Evolutionary conservation across 2,113 vertebrate genomes (phyloP).

Genomic region (Colossoma macropomum): DNA sequence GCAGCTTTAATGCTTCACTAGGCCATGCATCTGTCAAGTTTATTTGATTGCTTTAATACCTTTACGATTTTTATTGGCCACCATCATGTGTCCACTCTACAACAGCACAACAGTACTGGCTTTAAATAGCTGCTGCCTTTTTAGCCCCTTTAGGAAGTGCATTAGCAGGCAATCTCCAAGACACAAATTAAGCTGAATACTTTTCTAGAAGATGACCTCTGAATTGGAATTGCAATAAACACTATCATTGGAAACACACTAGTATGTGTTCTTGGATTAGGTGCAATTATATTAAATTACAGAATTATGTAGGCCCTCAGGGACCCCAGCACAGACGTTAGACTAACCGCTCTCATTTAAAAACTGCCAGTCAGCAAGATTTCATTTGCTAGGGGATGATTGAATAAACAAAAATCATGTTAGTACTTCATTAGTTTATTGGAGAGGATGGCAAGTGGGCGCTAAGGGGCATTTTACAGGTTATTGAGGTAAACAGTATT

Average conservation of each 20-base stretch:
- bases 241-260: background rate
- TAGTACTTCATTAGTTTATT: background rate
- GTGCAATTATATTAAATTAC: constrained; percentile 3
- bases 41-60: background rate
- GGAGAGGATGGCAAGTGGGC: background rate
- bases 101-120: background rate
- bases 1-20: too few relatives aligned
- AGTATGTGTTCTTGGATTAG: background rate
- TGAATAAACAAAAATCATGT: constrained; percentile 1
- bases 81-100: background rate
- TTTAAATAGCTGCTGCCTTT: background rate
- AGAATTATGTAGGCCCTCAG: background rate
- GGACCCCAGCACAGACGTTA: background rate
- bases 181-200: background rate
- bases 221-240: background rate
- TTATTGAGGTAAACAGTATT: background rate
- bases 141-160: background rate
- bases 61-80: background rate
- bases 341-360: background rate
- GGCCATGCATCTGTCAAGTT: background rate
- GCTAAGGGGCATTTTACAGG: background rate
- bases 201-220: background rate
- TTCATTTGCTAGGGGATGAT: constrained; percentile 2
- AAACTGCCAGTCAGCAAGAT: background rate
- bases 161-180: background rate